Base-by-base conservation (phyloP, 23 tunicate species). In the Ciona savignyi region DNA sequence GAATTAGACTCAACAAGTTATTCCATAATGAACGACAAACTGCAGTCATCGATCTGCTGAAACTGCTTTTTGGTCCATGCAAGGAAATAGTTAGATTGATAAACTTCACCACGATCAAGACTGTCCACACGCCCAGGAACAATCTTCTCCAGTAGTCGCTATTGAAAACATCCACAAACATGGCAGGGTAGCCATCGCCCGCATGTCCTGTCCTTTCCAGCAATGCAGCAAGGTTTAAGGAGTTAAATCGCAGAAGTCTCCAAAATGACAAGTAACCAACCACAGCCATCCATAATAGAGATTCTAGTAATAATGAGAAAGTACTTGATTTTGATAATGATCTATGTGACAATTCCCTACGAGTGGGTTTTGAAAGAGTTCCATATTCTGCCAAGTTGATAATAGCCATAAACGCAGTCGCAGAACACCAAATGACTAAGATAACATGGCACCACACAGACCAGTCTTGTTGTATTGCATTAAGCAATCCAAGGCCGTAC, bases 11-110 rank as follows among this genome's bases (percentile, higher is more conserved):
- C 1, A 23, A 2, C 34, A 32, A 33, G 35, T 30, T 33, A 0
- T 23, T 21, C 31, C 24, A 62, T 2, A 30, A 1, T 27, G 78
- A 72, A 23, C n/a, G 21, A 61, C 73, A 65, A 25, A 51, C 35
- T 6, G 78, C 85, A 4, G 74, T 33, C 29, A 81, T 29, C 11
- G 34, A 62, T 25, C 51, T 29, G 4, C 60, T 66, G 29, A 65
- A 29, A 3, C 35, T 65, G 51, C 78, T 81, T 73, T 56, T 25
- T 25, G 68, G 61, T 1, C 85, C 85, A 34, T 81, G 85, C 31
- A 42, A 61, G 29, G 73, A 22, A 28, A 81, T 62, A 21, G 62
- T 66, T 21, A 81, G 22, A 48, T 48, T 66, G n/a, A 81, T 15
- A 22, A 35, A 30, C 32, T 81, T 65, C 0, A 81, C 34, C 11